Evolutionary conservation across 2,797 vertebrate genomes (phyloP).

Genomic region (Xyrichtys novacula): DNA sequence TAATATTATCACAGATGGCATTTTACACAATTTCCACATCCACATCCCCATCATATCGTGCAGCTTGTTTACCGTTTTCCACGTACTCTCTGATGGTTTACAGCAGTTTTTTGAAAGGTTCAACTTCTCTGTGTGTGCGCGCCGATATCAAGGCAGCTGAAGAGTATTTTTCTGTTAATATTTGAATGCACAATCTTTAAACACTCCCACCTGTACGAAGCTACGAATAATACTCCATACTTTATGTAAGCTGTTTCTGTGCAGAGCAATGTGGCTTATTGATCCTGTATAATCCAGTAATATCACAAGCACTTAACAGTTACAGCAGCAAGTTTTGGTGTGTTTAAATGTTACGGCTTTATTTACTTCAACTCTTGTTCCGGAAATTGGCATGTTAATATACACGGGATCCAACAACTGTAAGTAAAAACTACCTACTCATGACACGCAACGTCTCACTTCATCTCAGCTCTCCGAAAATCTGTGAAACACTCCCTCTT

Average conservation of each 20-base stretch:
- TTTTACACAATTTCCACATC: conserved; percentile 3
- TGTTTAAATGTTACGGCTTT: conserved; percentile 54
- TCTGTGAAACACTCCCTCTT: conserved; percentile 79
- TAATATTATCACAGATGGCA: conserved; percentile 34
- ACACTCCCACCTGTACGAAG: conserved; percentile 42
- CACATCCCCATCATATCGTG: conserved; percentile 26
- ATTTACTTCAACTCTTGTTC: conserved; percentile 38
- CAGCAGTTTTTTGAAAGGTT: conserved; percentile 26
- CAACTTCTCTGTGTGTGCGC: conserved; percentile 27
- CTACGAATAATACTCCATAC: conserved; percentile 22
- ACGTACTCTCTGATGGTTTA: conserved; percentile 28
- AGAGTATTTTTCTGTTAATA: conserved; percentile 70
- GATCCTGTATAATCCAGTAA: conserved; percentile 56
- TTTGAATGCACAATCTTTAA: conserved; percentile 40
- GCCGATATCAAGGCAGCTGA: conserved; percentile 40
- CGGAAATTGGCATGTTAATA: conserved; percentile 51
- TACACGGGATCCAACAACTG: conserved; percentile 86
- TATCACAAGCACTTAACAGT: conserved; percentile 67
- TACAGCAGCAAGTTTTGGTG: conserved; percentile 64
- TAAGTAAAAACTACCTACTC: conserved; percentile 86
- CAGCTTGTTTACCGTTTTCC: not conserved
- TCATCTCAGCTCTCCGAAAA: conserved; percentile 21
- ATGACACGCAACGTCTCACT: conserved; percentile 56
- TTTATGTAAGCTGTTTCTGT: conserved; percentile 2
- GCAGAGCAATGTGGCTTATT: conserved; percentile 44